Conservation (phyloP, 2,113 vertebrate species). For the Nothocercus julius region DNA sequence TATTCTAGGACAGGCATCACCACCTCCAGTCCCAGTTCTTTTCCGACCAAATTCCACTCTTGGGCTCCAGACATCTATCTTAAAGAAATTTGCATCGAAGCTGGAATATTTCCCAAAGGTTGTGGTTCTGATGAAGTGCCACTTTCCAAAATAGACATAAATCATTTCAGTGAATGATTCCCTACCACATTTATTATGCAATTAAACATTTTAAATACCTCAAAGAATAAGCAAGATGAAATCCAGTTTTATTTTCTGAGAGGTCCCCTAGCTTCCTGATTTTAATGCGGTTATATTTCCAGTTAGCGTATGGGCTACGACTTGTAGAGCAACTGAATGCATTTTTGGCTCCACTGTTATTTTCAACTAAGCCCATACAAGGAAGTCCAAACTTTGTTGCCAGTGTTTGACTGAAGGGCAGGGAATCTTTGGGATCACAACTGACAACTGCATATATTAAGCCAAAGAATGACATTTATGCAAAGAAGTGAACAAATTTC, state of each 20-base stretch:
- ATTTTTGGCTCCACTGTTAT: not conserved
- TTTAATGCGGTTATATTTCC: not conserved
- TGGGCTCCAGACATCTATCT: not conserved
- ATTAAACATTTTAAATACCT: conserved; percentile 6
- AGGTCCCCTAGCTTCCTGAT: not conserved
- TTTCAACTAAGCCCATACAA: not conserved
- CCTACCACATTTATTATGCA: not conserved
- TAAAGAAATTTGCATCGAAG: conserved; percentile 14
- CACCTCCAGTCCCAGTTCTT: not conserved
- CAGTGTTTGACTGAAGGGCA: not conserved
- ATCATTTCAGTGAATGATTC: not conserved
- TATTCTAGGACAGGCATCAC: not conserved
- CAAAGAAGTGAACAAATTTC: not conserved
- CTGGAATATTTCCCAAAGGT: not conserved
- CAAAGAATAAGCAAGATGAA: not conserved
- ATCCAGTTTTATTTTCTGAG: not conserved
- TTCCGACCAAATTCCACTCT: not conserved
- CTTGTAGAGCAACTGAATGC: not conserved
- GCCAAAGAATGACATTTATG: not conserved
- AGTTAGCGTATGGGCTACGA: not conserved
- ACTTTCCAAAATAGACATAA: conserved; percentile 1
- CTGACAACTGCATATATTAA: not conserved
- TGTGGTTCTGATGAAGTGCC: conserved; percentile 4
- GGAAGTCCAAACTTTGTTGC: not conserved
- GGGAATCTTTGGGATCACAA: not conserved